Evolutionary conservation across 1,140 invertebrate species (phyloP).

Genomic region (Drosophila murphyi): DNA sequence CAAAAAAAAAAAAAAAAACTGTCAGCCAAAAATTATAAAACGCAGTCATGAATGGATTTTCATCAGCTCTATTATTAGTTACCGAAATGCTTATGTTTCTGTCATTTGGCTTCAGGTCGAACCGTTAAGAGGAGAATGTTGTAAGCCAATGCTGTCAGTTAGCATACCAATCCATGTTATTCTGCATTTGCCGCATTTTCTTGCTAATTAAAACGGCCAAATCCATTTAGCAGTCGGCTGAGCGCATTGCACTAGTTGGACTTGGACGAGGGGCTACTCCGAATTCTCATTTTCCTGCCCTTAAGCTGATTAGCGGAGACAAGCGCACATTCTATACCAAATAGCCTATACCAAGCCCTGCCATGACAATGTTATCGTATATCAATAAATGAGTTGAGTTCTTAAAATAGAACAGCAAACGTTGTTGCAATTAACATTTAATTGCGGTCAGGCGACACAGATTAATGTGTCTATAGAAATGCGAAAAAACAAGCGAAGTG

Average conservation of each 20-base stretch:
- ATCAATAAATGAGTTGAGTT: slow-evolving; percentile 62
- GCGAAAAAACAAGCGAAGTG: neutral
- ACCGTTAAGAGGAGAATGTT: neutral
- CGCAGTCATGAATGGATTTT: slow-evolving; percentile 20
- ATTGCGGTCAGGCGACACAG: slow-evolving; percentile 55
- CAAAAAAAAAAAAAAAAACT: slow-evolving; percentile 39
- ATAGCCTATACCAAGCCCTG: neutral
- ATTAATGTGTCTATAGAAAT: slow-evolving; percentile 50
- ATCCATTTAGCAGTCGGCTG: slow-evolving; percentile 66
- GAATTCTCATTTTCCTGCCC: slow-evolving; percentile 9
- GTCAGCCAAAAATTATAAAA: slow-evolving; percentile 27
- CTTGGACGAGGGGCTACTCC: neutral
- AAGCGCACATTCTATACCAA: slow-evolving; percentile 10
- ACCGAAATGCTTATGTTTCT: neutral
- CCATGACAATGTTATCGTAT: slow-evolving; percentile 76
- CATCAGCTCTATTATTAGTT: slow-evolving; percentile 17
- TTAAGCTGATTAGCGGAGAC: slow-evolving; percentile 48
- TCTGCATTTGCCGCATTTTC: slow-evolving; percentile 68
- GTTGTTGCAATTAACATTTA: slow-evolving; percentile 63
- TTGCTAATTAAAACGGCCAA: slow-evolving; percentile 76
- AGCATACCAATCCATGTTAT: slow-evolving; percentile 38
- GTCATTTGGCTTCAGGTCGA: slow-evolving; percentile 13
- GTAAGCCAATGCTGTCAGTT: slow-evolving; percentile 1
- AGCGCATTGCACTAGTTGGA: neutral
- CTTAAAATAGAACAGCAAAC: slow-evolving; percentile 65